Conservation (phyloP, 2,113 vertebrate species). For the Oxyura jamaicensis region DNA sequence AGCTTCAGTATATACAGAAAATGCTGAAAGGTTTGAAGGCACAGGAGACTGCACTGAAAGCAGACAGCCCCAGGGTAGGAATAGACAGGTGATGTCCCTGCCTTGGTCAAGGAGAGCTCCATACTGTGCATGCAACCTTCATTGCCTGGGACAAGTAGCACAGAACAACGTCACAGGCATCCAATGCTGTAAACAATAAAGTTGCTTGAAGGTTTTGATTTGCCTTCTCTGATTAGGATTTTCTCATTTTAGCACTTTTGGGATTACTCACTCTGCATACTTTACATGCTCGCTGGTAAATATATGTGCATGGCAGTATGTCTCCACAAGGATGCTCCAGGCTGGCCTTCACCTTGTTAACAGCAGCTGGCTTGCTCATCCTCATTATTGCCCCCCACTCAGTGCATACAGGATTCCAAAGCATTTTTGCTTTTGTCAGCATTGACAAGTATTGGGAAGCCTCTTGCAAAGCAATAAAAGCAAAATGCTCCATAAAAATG, state of each 20-base stretch:
- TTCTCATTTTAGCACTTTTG: not conserved
- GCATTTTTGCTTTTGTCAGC: conserved; percentile 5
- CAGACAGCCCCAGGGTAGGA: not conserved
- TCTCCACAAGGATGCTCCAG: not conserved
- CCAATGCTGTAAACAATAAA: not conserved
- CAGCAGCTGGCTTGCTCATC: not conserved
- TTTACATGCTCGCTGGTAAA: not conserved
- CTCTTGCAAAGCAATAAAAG: conserved; percentile 13
- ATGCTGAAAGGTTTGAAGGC: not conserved
- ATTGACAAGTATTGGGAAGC: not conserved
- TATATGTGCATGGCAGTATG: not conserved
- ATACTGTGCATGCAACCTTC: not conserved
- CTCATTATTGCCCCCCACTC: not conserved
- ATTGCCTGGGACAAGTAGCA: not conserved
- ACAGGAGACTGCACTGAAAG: not conserved
- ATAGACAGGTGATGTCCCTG: not conserved
- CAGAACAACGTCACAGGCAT: rapidly evolving
- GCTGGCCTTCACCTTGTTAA: not conserved
- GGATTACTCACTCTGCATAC: not conserved
- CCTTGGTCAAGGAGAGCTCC: not conserved
- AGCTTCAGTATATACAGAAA: not conserved
- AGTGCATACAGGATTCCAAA: not conserved
- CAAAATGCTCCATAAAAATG: not conserved
- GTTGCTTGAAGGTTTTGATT: not conserved
- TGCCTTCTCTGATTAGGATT: not conserved